Base-by-base conservation (phyloP, 1,140 invertebrate genomes). In the Phortica variegata region DNA sequence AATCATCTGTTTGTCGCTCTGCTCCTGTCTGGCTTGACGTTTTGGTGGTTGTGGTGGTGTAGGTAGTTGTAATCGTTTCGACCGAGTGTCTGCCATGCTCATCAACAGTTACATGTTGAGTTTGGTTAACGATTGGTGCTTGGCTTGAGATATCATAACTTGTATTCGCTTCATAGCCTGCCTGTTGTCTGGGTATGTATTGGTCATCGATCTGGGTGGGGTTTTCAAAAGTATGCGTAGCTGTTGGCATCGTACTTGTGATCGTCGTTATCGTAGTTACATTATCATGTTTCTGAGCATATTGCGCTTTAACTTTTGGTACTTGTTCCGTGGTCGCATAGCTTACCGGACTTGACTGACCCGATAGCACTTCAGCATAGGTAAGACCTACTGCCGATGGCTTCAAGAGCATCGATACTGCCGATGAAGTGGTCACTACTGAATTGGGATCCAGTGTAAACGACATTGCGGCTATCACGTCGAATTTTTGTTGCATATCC, bases 361-460 rank as follows among this genome's bases (percentile, higher is more conserved):
- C 68, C 43, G 73, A 73, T 47, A 77, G 60, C 48, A 75, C 75
- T 61, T 80, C 79, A 46, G 79, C 79, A 65, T 80, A 80, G 48
- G 77, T 78, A 48, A 79, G 61, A 60, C 78, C 79, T 53, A 75
- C 65, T 54, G 66, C 56, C 57, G 73, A 72, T 50, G 63, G 60
- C 56, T 77, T 73, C 63, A 74, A 62, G 61, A 58, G 65, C 58
- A 70, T 70, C 49, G 73, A 75, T 41, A 70, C 62, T 54, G 63
- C 60, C 42, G 71, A 71, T 56, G 74, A 75, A 56, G 69, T 72
- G 52, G 76, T 69, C 48, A 73, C 72, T 60, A 80, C 78, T 81
- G 81, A 85, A 82, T 86, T 82, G 60, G 88, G 87, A 80, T 90
- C 88, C 79, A 86, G 76, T 66, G 79, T 79, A 77, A 84, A 84